phyloP scores from a whole-genome alignment of 2,888 invertebrate species.

The Mythimna albipuncta region DNA sequence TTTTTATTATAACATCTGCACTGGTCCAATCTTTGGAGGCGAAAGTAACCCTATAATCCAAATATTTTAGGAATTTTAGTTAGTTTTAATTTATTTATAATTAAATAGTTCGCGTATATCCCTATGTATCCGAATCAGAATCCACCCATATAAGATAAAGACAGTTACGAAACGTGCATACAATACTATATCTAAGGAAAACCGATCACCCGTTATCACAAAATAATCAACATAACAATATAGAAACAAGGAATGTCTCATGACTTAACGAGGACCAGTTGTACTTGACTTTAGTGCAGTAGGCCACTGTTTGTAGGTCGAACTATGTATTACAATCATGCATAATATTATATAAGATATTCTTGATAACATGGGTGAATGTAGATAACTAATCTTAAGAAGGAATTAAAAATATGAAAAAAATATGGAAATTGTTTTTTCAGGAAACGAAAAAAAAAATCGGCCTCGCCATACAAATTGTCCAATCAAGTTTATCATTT shows the following conservation, averaged over 20 bases:
- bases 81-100: too few species aligned
- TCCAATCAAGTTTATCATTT: too few species aligned
- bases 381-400: too few species aligned
- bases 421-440: too few species aligned
- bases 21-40: too few species aligned
- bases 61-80: too few species aligned
- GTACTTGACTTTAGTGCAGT: slow-evolving; percentile 55
- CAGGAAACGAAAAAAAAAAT: too few species aligned
- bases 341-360: slow-evolving; percentile 10
- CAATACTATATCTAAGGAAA: slow-evolving; percentile 2
- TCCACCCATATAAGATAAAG: background rate
- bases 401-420: too few species aligned
- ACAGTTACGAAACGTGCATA: slow-evolving; percentile 1
- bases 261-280: slow-evolving; percentile 34
- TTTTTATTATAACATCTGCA: too few species aligned
- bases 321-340: slow-evolving; percentile 27
- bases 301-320: slow-evolving; percentile 52
- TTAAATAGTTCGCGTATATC: too few species aligned
- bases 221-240: slow-evolving; percentile 25
- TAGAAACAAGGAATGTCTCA: slow-evolving; percentile 25
- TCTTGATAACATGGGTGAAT: slow-evolving; percentile 28
- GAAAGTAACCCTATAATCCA: background rate
- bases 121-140: background rate
- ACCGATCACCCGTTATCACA: slow-evolving; percentile 10
- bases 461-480: too few species aligned